Base-by-base conservation (phyloP, 2,113 vertebrate species). In the Halichoerus grypus region DNA sequence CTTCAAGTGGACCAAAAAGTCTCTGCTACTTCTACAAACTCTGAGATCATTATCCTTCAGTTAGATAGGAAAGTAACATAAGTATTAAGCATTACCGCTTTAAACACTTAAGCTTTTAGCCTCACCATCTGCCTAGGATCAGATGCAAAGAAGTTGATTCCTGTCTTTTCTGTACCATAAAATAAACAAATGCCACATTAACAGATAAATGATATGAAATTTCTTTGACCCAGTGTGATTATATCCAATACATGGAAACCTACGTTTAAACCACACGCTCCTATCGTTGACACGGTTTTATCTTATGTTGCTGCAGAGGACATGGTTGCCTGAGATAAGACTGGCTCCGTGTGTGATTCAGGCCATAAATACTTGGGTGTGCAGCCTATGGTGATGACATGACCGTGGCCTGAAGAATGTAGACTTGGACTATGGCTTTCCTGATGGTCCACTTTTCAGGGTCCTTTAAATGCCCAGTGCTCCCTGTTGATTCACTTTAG, bases 241-340 rank as follows among this genome's bases (percentile, higher is more conserved):
- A 74, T 80, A 81, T 92, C 51, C 46, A 81, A 3, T 53, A 89
- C 28, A 0, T 31, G 11, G 22, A 87, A 28, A 81, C n/a, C 61
- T 88, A 13, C 65, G 39, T 84, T 77, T 96, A 92, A 93, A 49
- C 79, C 21, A 11, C n/a, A 49, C 39, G 46, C 28, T 57, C 46
- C 39, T 91, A 57, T 90, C 55, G 83, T 12, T 94, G 79, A 51
- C 59, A 67, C 67, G 80, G 71, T 87, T 87, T 95, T 96, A 86
- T 94, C 97, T 88, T 79, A 81, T 0, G 19, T 63, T 90, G 89
- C 88, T 81, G 39, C 63, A 97, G 96, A 94, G 72, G 39, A 31
- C 87, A 61, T 71, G 69, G 83, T 77, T 83, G 92, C 77, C 69
- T 92, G 69, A 95, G 95, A 92, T 90, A 94, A 96, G 39, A 90